Base-by-base conservation (phyloP, 2,797 vertebrate genomes). In the Ptychadena robeensis region DNA sequence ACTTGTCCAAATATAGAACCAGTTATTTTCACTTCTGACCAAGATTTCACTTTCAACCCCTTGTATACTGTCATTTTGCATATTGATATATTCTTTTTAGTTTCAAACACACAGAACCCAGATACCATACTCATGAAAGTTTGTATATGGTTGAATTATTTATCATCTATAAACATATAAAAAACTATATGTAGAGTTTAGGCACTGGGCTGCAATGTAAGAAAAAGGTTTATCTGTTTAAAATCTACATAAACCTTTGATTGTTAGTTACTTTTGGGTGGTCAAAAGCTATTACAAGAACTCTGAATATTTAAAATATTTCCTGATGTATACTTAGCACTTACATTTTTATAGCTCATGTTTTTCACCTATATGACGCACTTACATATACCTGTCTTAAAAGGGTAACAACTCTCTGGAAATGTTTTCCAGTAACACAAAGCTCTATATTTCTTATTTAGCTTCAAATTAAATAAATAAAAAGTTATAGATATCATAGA, bases 251-350 rank as follows among this genome's bases (percentile, higher is more conserved):
- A 1, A 48, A 12, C 5, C 15, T 48, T 15, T 6, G 9, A 71
- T 28, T 31, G 31, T 22, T 73, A 57, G 22, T 28, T 31, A 40
- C 28, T 53, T 12, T 73, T 31, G 57, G 44, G 27, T 31, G 6
- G 48, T 53, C 7, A 48, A 44, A 2, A 25, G 40, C 32, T 22
- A 22, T 1, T 22, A 22, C 10, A 18, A 57, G 44, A 57, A 73
- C 57, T 40, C n/a, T 57, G 32, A 72, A 73, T 73, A 57, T 73
- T 53, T 31, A 9, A 53, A 48, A 48, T 8, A 32, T 72, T 72
- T 72, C 7, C 40, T 53, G 15, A 25, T 32, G 70, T 57, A 9
- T 34, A 32, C 30, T 57, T 73, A 9, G 28, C 2, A 22, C n/a
- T 53, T 25, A 53, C 25, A 53, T 28, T 48, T n/a, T 32, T 72